A percentile compares a stretch with the other conserved stretches of the same genome.
These are phyloP conservation scores for Pachliopta kotzebuea DNA, from an alignment of 2,888 invertebrate genomes.

Conservation along the genomic window DNA sequence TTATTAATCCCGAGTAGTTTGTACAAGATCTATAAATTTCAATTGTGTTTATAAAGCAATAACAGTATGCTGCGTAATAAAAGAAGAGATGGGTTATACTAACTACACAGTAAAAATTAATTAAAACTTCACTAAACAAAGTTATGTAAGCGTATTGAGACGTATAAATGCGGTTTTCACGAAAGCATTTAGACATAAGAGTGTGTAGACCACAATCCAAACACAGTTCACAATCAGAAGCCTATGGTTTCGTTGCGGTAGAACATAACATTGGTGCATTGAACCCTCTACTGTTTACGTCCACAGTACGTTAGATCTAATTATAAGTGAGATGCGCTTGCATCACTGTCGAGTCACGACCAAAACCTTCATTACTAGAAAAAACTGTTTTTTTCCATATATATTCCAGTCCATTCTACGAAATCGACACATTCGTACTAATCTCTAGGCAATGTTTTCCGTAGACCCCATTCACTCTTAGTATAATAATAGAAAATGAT, in stretches of 20 bases:
- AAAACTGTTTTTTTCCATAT: not conserved
- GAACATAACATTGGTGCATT: constrained; percentile 44
- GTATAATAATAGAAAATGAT: not conserved
- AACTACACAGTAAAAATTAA: too few species aligned
- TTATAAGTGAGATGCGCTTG: constrained; percentile 58
- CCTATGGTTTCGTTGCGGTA: constrained; percentile 49
- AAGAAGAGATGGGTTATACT: too few species aligned
- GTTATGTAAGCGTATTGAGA: too few species aligned
- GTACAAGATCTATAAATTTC: too few species aligned
- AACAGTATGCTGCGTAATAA: too few species aligned
- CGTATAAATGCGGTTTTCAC: constrained; percentile 32
- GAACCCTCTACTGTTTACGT: constrained; percentile 59
- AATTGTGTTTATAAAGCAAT: too few species aligned
- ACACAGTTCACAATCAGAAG: constrained; percentile 70
- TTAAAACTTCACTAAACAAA: too few species aligned
- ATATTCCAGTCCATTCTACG: not conserved
- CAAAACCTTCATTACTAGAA: constrained; percentile 39
- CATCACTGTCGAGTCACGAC: constrained; percentile 55
- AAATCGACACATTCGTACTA: not conserved
- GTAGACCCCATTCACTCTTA: not conserved
- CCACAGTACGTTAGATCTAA: constrained; percentile 68
- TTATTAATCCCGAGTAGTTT: not conserved
- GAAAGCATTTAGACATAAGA: constrained; percentile 55
- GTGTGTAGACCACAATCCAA: constrained; percentile 71
- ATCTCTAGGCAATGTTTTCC: not conserved